phyloP scores from a whole-genome alignment of 2,888 invertebrate genomes.

The Drosophila melanosoma region DNA sequence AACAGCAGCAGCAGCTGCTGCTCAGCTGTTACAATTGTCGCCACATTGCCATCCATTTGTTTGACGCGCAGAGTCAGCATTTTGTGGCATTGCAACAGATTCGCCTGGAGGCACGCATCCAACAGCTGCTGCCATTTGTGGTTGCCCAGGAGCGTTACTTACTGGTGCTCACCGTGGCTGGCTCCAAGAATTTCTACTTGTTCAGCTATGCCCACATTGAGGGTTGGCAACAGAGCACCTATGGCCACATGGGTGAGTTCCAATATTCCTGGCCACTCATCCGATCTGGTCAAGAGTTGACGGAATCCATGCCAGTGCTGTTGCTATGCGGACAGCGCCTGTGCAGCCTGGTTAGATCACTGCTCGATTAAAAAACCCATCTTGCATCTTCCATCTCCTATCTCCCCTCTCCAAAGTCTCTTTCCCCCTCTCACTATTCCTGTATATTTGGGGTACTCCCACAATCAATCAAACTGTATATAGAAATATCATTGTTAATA shows the following conservation, averaged over 20 bases:
- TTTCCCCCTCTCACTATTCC: neutral
- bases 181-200: slow-evolving; percentile 73
- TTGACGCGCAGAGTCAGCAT: neutral
- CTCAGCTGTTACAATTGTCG: slow-evolving; percentile 77
- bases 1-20: slow-evolving; percentile 65
- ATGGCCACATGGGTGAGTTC: slow-evolving; percentile 75
- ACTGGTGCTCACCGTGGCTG: slow-evolving; percentile 67
- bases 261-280: slow-evolving; percentile 73
- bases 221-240: slow-evolving; percentile 79
- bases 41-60: slow-evolving; percentile 69
- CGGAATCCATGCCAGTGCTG: slow-evolving; percentile 37
- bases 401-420: too few relatives aligned
- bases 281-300: slow-evolving; percentile 20
- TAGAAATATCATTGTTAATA: neutral
- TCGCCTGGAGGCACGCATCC: slow-evolving; percentile 69
- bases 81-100: slow-evolving; percentile 76
- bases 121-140: slow-evolving; percentile 69
- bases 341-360: slow-evolving; percentile 69
- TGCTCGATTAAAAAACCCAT: slow-evolving; percentile 28
- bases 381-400: too few relatives aligned
- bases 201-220: slow-evolving; percentile 74
- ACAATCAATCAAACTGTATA: neutral
- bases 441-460: neutral
- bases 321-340: slow-evolving; percentile 65
- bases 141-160: slow-evolving; percentile 67